A percentile compares a stretch with the other conserved stretches of the same genome.
phyloP scores from a whole-genome alignment of 2,888 invertebrate genomes.

The Sarcophaga variegata region DNA sequence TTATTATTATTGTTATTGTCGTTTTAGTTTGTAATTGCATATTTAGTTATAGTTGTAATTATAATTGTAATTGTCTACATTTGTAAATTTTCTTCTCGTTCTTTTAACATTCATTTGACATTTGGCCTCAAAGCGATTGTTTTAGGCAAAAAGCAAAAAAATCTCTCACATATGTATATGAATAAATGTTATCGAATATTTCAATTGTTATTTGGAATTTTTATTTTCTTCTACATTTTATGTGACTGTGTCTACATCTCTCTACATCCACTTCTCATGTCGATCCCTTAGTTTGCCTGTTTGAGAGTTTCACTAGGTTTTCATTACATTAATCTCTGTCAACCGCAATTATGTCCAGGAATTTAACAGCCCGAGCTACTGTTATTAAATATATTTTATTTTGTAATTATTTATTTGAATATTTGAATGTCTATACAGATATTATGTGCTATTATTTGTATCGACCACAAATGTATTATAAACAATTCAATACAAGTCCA shows the following conservation, averaged over 20 bases:
- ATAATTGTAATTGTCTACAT: conserved; percentile 1
- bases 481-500: not conserved
- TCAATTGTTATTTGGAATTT: not conserved
- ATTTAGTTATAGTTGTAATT: conserved; percentile 29
- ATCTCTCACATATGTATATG: not conserved
- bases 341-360: conserved; percentile 57
- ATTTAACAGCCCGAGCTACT: conserved; percentile 13
- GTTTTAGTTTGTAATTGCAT: conserved; percentile 39
- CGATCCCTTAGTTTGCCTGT: not conserved
- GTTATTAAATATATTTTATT: conserved; percentile 22
- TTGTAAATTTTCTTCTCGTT: not conserved
- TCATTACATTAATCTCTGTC: conserved; percentile 46
- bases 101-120: not conserved
- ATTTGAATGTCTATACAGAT: not conserved
- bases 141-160: not conserved
- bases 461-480: conserved; percentile 25
- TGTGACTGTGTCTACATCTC: not conserved
- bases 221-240: not conserved
- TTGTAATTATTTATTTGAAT: conserved; percentile 35
- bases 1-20: conserved; percentile 47
- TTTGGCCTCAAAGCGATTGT: conserved; percentile 6
- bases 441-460: conserved; percentile 40
- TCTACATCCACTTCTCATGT: not conserved
- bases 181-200: not conserved
- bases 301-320: not conserved